Evolutionary conservation across 2,797 vertebrate species (phyloP).

Genomic region (Stomatorhinus walkeri): DNA sequence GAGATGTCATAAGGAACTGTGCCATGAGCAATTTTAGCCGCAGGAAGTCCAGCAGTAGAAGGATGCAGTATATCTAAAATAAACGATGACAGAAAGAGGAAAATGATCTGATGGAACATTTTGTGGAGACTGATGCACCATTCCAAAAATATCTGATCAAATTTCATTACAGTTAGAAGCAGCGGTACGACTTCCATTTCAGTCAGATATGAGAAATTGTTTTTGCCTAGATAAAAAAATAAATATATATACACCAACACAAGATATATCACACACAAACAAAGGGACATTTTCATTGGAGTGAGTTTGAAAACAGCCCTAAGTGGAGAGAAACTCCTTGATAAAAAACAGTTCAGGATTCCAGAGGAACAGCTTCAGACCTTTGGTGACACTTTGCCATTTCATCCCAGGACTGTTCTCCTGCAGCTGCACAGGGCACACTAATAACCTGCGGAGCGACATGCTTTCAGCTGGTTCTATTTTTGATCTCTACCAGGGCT

Average conservation of each 20-base stretch:
- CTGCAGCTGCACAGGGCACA: not conserved
- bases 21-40: not conserved
- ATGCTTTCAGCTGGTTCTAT: not conserved
- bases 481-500: not conserved
- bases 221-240: not conserved
- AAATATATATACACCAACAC: not conserved
- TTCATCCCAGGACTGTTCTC: not conserved
- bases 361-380: not conserved
- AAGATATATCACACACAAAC: not conserved
- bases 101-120: not conserved
- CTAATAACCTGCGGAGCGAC: not conserved
- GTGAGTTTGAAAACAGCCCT: not conserved
- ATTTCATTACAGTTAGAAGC: slow-evolving; percentile 1
- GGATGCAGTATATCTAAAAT: not conserved
- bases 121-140: not conserved
- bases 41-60: not conserved
- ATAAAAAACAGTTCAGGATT: not conserved
- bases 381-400: not conserved
- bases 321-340: not conserved
- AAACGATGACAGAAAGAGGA: not conserved
- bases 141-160: not conserved
- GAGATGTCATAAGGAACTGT: not conserved
- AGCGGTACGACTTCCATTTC: not conserved
- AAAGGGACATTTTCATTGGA: not conserved
- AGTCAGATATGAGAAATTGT: slow-evolving; percentile 4